Conservation (phyloP, 2,797 vertebrate genomes). For the Orientallactaga sibirica region DNA sequence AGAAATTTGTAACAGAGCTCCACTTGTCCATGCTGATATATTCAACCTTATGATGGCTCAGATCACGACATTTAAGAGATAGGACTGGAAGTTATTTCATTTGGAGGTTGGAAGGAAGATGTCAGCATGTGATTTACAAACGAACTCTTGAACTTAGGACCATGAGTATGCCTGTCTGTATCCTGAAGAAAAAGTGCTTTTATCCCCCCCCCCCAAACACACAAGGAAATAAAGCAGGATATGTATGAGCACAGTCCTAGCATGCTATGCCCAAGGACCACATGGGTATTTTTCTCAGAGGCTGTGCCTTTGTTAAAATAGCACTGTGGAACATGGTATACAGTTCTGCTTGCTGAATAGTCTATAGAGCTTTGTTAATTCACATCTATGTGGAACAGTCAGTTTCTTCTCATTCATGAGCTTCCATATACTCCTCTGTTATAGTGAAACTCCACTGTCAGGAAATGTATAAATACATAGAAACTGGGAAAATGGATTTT, state of each 20-base stretch:
- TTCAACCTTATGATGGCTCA: too few species aligned
- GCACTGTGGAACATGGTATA: background rate
- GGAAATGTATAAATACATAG: background rate
- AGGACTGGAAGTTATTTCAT: background rate
- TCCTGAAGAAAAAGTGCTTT: background rate
- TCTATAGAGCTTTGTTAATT: background rate
- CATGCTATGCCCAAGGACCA: background rate
- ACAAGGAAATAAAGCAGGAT: background rate
- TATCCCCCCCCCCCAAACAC: background rate
- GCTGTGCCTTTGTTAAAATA: background rate
- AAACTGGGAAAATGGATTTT: background rate
- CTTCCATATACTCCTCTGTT: background rate
- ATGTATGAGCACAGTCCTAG: background rate
- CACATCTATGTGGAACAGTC: background rate
- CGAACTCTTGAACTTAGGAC: background rate
- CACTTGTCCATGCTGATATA: background rate
- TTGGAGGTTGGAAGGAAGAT: background rate
- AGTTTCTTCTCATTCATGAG: background rate
- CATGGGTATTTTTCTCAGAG: background rate
- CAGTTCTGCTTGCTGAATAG: background rate
- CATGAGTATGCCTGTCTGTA: background rate
- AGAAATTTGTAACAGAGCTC: background rate
- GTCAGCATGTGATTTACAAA: accelerated
- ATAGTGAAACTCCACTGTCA: background rate
- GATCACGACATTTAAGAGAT: background rate